A percentile compares a stretch with the other conserved stretches of the same genome.
These are phyloP conservation scores for Limnodromus scolopaceus DNA, from an alignment of 2,797 vertebrate species.

Conservation along the genomic window DNA sequence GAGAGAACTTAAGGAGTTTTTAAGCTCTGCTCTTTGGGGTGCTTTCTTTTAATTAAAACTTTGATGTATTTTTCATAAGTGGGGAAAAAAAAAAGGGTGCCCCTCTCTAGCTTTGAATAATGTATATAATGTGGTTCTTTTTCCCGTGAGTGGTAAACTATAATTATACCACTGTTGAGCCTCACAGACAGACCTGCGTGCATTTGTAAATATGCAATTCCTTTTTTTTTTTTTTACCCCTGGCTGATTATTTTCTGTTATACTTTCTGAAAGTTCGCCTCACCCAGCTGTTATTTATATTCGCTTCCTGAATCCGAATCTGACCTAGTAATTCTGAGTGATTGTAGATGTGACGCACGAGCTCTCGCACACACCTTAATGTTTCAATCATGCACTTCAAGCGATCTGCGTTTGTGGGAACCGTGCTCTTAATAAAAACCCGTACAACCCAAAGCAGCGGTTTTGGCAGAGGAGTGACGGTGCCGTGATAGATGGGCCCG, in stretches of 20 bases:
- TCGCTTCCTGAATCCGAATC: constrained; percentile 43
- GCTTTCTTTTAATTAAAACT: neutral
- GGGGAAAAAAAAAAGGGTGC: neutral
- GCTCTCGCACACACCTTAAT: constrained; percentile 63
- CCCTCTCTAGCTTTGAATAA: neutral
- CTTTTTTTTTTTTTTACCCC: neutral
- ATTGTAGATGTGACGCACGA: constrained; percentile 67
- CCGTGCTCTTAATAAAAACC: constrained; percentile 67
- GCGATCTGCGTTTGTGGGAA: constrained; percentile 54
- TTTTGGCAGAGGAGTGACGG: constrained; percentile 67
- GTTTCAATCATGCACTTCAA: constrained; percentile 56
- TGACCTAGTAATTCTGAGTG: constrained; percentile 68
- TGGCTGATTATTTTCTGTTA: neutral
- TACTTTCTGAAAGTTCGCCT: constrained; percentile 34
- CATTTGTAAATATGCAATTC: neutral
- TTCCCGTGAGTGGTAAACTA: neutral
- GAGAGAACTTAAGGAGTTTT: constrained; percentile 20
- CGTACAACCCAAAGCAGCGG: constrained; percentile 60
- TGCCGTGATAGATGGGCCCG: constrained; percentile 70
- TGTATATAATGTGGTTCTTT: neutral
- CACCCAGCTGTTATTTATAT: constrained; percentile 75
- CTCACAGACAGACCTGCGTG: neutral
- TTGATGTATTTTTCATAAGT: neutral
- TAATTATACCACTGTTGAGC: neutral
- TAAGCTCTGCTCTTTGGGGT: neutral